A percentile compares a stretch with the other conserved stretches of the same genome.
phyloP scores from a whole-genome alignment of 2,888 invertebrate genomes.

The Ormia ochracea region DNA sequence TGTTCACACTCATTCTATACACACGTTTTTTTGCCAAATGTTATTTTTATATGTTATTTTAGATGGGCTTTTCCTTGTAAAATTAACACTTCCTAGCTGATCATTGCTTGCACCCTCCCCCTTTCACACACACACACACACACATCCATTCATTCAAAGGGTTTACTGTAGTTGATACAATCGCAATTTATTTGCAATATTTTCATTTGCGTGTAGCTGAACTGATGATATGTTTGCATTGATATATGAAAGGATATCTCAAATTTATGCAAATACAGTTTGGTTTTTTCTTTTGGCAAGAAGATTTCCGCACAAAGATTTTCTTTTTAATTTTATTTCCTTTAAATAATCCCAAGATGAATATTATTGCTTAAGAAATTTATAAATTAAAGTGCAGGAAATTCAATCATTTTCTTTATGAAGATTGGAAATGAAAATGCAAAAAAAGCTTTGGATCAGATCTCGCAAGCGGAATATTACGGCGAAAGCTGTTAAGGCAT shows the following conservation, averaged over 20 bases:
- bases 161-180: neutral
- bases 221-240: constrained; percentile 16
- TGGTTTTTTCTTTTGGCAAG: neutral
- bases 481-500: no score
- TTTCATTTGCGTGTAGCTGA: constrained; percentile 46
- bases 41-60: neutral
- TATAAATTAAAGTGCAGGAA: neutral
- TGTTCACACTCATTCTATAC: neutral
- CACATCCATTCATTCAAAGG: no score
- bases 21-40: neutral
- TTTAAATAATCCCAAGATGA: constrained; percentile 14
- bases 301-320: neutral
- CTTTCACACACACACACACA: neutral
- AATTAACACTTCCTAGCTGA: neutral
- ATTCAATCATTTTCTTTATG: no score
- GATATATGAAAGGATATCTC: constrained; percentile 29
- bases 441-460: no score
- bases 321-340: neutral
- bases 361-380: neutral
- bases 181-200: neutral
- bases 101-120: neutral
- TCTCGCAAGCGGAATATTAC: no score
- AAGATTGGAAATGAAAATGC: neutral
- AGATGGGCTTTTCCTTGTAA: neutral
- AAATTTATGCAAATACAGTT: constrained; percentile 41